A percentile compares a stretch with the other conserved stretches of the same genome.
Conservation (phyloP, 2,113 vertebrate genomes). For the Solenodon paradoxus region DNA sequence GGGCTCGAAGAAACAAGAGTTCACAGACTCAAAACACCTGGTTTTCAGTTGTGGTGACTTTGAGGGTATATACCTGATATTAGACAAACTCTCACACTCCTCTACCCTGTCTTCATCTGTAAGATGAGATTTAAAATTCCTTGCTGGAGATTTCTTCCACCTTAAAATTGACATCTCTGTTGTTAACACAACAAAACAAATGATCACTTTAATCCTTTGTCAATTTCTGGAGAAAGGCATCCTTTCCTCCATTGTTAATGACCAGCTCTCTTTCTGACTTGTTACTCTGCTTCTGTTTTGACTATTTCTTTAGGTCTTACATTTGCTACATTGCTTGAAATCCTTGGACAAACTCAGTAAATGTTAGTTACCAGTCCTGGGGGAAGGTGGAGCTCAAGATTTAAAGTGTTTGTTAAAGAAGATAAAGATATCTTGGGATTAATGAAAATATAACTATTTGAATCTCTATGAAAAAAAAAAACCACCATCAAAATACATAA, state of each 20-base stretch:
- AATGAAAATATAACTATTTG: background rate
- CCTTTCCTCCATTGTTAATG: background rate
- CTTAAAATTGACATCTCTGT: background rate
- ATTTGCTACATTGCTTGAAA: no score
- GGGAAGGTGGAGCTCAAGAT: background rate
- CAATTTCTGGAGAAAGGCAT: no score
- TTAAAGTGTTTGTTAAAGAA: background rate
- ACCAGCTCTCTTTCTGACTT: background rate
- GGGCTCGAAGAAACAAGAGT: background rate
- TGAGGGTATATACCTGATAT: no score
- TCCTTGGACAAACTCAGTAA: background rate
- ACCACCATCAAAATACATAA: background rate
- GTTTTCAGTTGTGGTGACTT: background rate
- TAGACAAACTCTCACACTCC: background rate
- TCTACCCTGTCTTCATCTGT: background rate
- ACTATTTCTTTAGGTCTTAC: no score
- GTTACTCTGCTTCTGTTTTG: fast-evolving
- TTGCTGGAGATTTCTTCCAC: background rate
- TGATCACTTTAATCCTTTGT: background rate
- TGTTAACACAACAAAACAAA: background rate
- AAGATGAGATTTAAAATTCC: background rate
- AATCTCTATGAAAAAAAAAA: background rate
- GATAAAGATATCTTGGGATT: background rate
- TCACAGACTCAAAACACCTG: background rate
- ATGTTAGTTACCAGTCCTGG: background rate